phyloP scores from a whole-genome alignment of 2,797 vertebrate genomes.

The Tiaroga cobitis region DNA sequence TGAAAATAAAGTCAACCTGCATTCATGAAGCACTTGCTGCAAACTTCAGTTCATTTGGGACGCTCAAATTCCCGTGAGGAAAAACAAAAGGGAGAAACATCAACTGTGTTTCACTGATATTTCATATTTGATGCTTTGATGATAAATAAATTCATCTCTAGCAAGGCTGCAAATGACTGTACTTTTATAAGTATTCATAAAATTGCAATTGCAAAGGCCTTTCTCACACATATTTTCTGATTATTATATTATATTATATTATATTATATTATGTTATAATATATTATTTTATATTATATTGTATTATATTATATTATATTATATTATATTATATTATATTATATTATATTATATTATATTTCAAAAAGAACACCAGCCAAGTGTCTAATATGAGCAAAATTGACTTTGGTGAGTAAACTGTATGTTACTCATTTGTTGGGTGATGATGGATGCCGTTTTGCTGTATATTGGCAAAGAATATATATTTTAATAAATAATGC shows the following conservation, averaged over 20 bases:
- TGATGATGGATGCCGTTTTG: too few species aligned
- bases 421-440: background rate
- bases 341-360: too few species aligned
- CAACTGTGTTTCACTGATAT: background rate
- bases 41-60: background rate
- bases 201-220: background rate
- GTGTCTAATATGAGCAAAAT: too few species aligned
- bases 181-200: conserved; percentile 1
- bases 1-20: background rate
- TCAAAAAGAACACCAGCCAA: too few species aligned
- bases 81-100: background rate
- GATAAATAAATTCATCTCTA: conserved; percentile 1
- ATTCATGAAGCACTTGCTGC: background rate
- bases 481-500: background rate
- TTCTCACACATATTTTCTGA: background rate
- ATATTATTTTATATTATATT: too few species aligned
- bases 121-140: conserved; percentile 24
- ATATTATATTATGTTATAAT: too few species aligned
- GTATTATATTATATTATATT: too few species aligned
- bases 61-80: background rate
- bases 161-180: background rate
- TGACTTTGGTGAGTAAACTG: background rate
- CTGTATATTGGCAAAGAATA: background rate
- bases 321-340: too few species aligned
- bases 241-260: too few species aligned